Evolutionary conservation across 2,113 vertebrate genomes (phyloP), one percentile per base, ranked within the genome.

Genomic region (Hippotragus niger): DNA sequence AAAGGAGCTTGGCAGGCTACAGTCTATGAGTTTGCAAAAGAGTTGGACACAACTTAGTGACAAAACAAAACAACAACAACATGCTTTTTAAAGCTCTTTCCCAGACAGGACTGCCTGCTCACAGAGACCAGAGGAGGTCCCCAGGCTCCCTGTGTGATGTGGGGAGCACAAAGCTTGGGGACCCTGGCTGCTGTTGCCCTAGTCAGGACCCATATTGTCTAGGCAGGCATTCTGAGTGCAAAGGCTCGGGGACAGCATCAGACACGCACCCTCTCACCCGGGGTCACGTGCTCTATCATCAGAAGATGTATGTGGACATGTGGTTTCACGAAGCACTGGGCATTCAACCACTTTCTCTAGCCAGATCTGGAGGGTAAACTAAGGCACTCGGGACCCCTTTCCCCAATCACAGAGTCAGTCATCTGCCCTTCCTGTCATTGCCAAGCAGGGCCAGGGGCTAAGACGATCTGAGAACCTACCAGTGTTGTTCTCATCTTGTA

Each of bases 381-480:
- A 16, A 27, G 33, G 29, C 52, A 3, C 1, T 7, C 10, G 27
- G 53, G 57, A 45, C 11, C 25, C 31, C 12, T 85, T 33, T 27
- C 25, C 5, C 23, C 25, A 9, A 23, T 0, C 4, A 7, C 7
- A 2, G n/a, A 89, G 33, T 8, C 1, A 13, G n/a, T 47, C 67
- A 7, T 27, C 33, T 19, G 0, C 13, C 33, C 23, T 78, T 2
- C 1, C 40, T 2, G 10, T 55, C 43, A 21, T 11, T 9, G 33
- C 27, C 57, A 36, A 36, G 2, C 33, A 57, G 71, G 52, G 4
- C 27, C 4, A 2, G 14, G 23, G 8, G 11, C 53, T 45, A 45
- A 43, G 40, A 47, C 2, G 21, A 58, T 2, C 1, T 1, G 40
- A 84, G 33, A 25, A 94, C 97, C 36, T 94, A 98, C 98, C 97